Evolutionary conservation across 1,140 invertebrate genomes (phyloP).

Genomic region (Heliconius himera): DNA sequence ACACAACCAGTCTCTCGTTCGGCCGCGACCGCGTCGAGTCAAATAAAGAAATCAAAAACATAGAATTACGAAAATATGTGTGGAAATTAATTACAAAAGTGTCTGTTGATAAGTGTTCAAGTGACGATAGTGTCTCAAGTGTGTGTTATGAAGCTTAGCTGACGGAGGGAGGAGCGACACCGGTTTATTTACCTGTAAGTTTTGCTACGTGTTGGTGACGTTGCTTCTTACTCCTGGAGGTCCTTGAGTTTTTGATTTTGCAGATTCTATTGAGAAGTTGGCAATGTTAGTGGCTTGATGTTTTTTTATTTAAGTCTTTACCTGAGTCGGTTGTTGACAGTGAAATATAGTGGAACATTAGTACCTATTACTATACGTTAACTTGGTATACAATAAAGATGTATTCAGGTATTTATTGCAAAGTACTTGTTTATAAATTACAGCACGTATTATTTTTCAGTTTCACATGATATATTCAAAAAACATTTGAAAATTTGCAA

Average conservation of each 20-base stretch:
- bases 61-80: conserved; percentile 71
- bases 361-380: neutral
- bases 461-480: neutral
- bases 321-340: neutral
- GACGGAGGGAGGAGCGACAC: conserved; percentile 67
- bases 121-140: conserved; percentile 62
- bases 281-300: neutral
- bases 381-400: neutral
- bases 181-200: conserved; percentile 75
- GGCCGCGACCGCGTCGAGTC: conserved; percentile 57
- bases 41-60: neutral
- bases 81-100: conserved; percentile 68
- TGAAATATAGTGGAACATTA: too few relatives aligned
- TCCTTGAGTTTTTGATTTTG: conserved; percentile 44
- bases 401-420: neutral
- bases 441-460: neutral
- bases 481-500: neutral
- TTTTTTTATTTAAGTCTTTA: neutral
- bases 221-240: conserved; percentile 53
- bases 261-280: conserved; percentile 10
- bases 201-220: conserved; percentile 73
- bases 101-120: conserved; percentile 70
- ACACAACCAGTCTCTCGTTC: conserved; percentile 72
- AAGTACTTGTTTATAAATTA: neutral
- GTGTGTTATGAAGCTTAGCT: conserved; percentile 78